phyloP scores from a whole-genome alignment of 2,888 invertebrate genomes.

The Stictocephala bisonia region DNA sequence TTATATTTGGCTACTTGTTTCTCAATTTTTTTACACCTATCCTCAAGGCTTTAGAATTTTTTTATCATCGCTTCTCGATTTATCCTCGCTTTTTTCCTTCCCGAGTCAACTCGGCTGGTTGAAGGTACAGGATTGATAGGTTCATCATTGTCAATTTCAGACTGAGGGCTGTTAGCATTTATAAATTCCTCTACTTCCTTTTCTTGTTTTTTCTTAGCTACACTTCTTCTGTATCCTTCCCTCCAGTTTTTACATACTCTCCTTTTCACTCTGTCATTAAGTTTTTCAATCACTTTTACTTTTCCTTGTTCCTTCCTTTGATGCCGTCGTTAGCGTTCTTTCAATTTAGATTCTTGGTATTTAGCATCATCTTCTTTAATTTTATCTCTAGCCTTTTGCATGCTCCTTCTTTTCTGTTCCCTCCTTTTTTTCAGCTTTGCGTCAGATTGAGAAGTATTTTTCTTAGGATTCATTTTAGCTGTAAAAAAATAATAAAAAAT shows the following conservation, averaged over 20 bases:
- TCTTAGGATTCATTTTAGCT: constrained; percentile 15
- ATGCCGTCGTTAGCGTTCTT: constrained; percentile 23
- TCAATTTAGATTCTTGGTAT: not conserved
- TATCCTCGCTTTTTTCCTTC: constrained; percentile 19
- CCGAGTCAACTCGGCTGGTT: constrained; percentile 25
- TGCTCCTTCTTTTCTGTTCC: constrained; percentile 21
- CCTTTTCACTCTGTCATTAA: constrained; percentile 3
- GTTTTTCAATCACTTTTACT: not conserved
- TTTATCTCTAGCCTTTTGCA: constrained; percentile 10
- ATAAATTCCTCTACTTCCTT: constrained; percentile 5
- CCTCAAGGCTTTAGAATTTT: constrained; percentile 2
- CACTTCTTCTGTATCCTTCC: constrained; percentile 20
- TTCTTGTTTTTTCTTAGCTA: constrained; percentile 7
- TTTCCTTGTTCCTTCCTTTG: not conserved
- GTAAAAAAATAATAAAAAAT: not conserved
- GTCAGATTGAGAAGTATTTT: constrained; percentile 2
- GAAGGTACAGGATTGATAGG: constrained; percentile 1
- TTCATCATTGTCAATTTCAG: not conserved
- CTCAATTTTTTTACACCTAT: not conserved
- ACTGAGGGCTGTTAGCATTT: not conserved
- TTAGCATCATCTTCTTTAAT: constrained; percentile 11
- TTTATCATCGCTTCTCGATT: constrained; percentile 17
- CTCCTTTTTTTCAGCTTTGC: constrained; percentile 39
- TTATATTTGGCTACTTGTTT: not conserved
- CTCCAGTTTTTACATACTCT: not conserved